phyloP scores from a whole-genome alignment of 1,140 invertebrate species.

The Brachionus calyciflorus region DNA sequence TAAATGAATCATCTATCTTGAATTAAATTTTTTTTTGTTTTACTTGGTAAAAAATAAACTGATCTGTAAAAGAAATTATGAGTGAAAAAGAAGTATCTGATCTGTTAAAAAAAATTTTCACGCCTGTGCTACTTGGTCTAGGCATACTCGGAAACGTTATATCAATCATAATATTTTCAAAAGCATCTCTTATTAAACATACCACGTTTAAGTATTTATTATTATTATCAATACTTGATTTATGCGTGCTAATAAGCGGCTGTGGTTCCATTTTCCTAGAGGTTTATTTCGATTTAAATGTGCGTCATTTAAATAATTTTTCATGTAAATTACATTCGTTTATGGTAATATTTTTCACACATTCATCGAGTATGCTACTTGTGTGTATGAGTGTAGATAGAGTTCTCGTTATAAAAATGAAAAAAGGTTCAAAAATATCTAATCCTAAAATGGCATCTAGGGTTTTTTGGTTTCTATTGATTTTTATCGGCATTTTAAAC shows the following conservation, averaged over 20 bases:
- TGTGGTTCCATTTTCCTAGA: slow-evolving; percentile 33
- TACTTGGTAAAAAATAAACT: too few relatives aligned
- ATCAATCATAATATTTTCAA: slow-evolving; percentile 34
- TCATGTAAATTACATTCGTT: slow-evolving; percentile 38
- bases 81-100: slow-evolving; percentile 38
- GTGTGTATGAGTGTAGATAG: slow-evolving; percentile 44
- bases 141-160: slow-evolving; percentile 33
- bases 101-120: slow-evolving; percentile 31
- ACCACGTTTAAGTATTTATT: slow-evolving; percentile 43
- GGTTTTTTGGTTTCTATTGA: neutral
- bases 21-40: too few relatives aligned
- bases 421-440: slow-evolving; percentile 13
- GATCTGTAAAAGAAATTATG: neutral
- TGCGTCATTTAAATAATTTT: slow-evolving; percentile 4
- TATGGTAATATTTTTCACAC: slow-evolving; percentile 42
- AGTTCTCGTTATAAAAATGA: slow-evolving; percentile 40
- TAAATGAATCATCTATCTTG: too few relatives aligned
- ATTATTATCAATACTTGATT: slow-evolving; percentile 29
- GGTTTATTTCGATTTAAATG: slow-evolving; percentile 31
- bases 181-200: slow-evolving; percentile 17
- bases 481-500: neutral
- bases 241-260: slow-evolving; percentile 31
- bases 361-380: slow-evolving; percentile 45
- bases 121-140: neutral
- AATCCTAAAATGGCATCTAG: slow-evolving; percentile 17